Evolutionary conservation across 2,113 vertebrate genomes (phyloP).

Genomic region (Ranitomeya imitator): DNA sequence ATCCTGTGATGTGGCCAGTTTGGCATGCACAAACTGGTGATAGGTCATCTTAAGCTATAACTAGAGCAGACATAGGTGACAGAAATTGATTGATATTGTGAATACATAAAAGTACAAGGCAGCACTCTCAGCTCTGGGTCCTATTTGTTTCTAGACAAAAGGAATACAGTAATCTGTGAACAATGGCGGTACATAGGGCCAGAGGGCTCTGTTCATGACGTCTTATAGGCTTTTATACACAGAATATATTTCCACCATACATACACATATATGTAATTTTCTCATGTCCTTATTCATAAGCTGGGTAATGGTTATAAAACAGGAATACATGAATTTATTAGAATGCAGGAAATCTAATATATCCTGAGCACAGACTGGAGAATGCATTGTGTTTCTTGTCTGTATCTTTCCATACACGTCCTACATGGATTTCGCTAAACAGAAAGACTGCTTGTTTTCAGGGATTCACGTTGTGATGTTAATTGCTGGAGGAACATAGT

Average conservation of each 20-base stretch:
- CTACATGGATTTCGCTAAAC: conserved; percentile 74
- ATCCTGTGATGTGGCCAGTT: no score
- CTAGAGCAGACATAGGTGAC: not conserved
- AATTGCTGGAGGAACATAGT: conserved; percentile 70
- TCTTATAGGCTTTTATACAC: not conserved
- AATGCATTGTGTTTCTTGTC: not conserved
- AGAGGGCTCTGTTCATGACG: not conserved
- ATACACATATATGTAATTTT: not conserved
- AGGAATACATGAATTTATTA: not conserved
- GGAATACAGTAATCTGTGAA: not conserved
- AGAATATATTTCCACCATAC: not conserved
- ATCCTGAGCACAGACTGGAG: not conserved
- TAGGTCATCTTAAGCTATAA: not conserved
- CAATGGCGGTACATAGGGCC: not conserved
- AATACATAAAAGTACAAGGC: not conserved
- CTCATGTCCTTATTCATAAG: not conserved
- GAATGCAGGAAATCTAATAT: not conserved
- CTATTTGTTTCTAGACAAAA: not conserved
- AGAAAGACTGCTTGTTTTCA: conserved; percentile 70
- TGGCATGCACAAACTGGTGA: no score
- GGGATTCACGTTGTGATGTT: conserved; percentile 59
- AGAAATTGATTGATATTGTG: not conserved
- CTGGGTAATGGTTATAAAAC: not conserved
- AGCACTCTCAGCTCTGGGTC: no score
- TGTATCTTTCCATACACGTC: conserved; percentile 66